These are phyloP conservation scores for Lordiphosa collinella DNA, from an alignment of 1,140 invertebrate genomes.

Conservation along the genomic window DNA sequence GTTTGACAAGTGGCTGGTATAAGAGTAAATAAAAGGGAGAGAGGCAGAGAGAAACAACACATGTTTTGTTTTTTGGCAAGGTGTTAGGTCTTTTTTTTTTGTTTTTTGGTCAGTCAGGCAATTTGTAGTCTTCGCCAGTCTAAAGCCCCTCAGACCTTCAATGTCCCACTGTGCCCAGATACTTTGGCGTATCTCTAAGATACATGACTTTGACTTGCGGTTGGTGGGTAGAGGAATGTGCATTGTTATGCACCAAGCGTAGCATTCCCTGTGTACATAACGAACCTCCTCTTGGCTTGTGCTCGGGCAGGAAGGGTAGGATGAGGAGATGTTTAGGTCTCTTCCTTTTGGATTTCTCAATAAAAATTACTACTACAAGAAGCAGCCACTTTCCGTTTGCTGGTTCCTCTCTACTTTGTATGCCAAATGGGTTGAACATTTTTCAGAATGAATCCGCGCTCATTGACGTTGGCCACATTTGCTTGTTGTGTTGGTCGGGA, in stretches of 20 bases:
- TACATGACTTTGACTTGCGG: slow-evolving; percentile 30
- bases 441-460: slow-evolving; percentile 36
- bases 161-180: slow-evolving; percentile 21
- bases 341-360: slow-evolving; percentile 58
- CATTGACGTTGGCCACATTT: slow-evolving; percentile 44
- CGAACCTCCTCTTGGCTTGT: slow-evolving; percentile 35
- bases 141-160: neutral
- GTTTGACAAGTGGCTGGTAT: slow-evolving; percentile 39
- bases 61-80: slow-evolving; percentile 18
- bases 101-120: slow-evolving; percentile 16
- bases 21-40: neutral
- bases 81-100: slow-evolving; percentile 22
- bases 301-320: neutral
- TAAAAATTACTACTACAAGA: slow-evolving; percentile 53
- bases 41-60: neutral
- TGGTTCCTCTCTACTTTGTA: slow-evolving; percentile 12
- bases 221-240: slow-evolving; percentile 23
- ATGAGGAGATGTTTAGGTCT: neutral
- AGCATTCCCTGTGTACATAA: slow-evolving; percentile 27
- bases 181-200: slow-evolving; percentile 23
- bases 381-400: slow-evolving; percentile 59
- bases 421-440: slow-evolving; percentile 2
- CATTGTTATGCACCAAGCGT: slow-evolving; percentile 64
- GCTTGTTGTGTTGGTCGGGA: slow-evolving; percentile 13
- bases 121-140: slow-evolving; percentile 8